These are phyloP conservation scores for Stenurella melanura DNA, from an alignment of 2,888 invertebrate genomes.

Conservation along the genomic window DNA sequence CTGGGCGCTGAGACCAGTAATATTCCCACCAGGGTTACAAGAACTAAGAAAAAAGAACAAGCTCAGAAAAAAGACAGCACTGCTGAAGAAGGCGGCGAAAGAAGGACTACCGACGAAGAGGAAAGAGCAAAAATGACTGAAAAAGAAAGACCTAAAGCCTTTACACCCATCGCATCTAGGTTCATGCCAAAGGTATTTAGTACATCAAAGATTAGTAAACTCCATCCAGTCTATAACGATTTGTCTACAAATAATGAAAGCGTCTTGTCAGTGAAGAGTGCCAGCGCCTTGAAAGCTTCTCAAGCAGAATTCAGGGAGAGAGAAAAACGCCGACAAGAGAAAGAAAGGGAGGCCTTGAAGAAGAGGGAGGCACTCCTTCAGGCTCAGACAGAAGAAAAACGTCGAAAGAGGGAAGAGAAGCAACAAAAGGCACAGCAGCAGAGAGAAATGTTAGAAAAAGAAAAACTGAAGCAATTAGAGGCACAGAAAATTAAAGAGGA, in stretches of 20 bases:
- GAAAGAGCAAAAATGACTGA: conserved; percentile 44
- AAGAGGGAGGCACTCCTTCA: conserved; percentile 79
- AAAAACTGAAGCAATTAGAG: conserved; percentile 73
- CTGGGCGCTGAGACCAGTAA: conserved; percentile 62
- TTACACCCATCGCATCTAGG: conserved; percentile 55
- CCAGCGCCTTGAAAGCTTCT: conserved; percentile 63
- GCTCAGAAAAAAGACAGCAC: conserved; percentile 24
- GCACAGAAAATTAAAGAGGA: conserved; percentile 73
- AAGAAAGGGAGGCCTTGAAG: conserved; percentile 66
- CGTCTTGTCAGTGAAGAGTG: conserved; percentile 54
- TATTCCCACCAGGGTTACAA: conserved; percentile 72
- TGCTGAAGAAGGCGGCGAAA: conserved; percentile 10
- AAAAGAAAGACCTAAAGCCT: conserved; percentile 52
- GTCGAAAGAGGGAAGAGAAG: conserved; percentile 72
- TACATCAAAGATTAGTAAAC: conserved; percentile 48
- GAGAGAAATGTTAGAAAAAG: conserved; percentile 74
- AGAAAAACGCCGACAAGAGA: conserved; percentile 59
- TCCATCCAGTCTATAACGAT: conserved; percentile 20
- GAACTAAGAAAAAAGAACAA: conserved; percentile 47
- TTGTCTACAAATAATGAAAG: conserved; percentile 45
- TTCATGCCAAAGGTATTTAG: conserved; percentile 54
- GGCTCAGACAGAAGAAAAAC: conserved; percentile 77
- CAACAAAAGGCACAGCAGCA: conserved; percentile 72
- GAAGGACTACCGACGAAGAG: conserved; percentile 35
- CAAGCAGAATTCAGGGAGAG: conserved; percentile 63